phyloP scores from a whole-genome alignment of 2,113 vertebrate genomes.

The Felis catus region DNA sequence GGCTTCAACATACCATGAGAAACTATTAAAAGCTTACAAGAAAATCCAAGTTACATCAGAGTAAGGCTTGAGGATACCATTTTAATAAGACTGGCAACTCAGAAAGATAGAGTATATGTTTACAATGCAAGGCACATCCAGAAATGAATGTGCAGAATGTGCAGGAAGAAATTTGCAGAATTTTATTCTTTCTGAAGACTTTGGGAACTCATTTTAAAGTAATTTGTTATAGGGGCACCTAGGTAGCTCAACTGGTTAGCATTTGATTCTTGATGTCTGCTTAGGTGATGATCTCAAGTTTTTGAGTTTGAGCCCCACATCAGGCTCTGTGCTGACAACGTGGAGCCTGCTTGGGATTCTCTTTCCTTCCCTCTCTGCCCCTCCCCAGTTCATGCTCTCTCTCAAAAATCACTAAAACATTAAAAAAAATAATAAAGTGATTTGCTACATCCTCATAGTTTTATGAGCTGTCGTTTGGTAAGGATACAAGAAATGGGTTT shows the following conservation, averaged over 20 bases:
- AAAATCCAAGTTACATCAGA: not conserved
- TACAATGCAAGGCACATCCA: not conserved
- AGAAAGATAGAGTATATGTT: not conserved
- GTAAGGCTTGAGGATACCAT: not conserved
- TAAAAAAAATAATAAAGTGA: slow-evolving; percentile 21
- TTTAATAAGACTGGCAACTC: not conserved
- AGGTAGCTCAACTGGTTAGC: too few species aligned
- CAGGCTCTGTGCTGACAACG: too few species aligned
- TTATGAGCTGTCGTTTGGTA: slow-evolving; percentile 66
- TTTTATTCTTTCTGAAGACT: not conserved
- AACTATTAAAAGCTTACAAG: not conserved
- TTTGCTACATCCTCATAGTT: slow-evolving; percentile 64
- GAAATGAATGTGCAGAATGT: not conserved
- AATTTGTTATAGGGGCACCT: slow-evolving; percentile 47
- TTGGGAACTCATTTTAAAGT: not conserved
- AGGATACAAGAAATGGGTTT: slow-evolving; percentile 7
- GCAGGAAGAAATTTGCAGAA: not conserved
- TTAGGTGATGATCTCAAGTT: too few species aligned
- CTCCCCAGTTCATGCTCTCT: too few species aligned
- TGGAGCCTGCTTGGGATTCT: too few species aligned
- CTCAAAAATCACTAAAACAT: too few species aligned
- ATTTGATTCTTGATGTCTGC: too few species aligned
- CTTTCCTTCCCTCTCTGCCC: too few species aligned
- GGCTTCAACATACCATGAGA: not conserved
- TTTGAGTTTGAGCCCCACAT: too few species aligned